These are phyloP conservation scores for Caenorhabditis macrosperma DNA, from an alignment of 2,888 invertebrate genomes.

Conservation along the genomic window DNA sequence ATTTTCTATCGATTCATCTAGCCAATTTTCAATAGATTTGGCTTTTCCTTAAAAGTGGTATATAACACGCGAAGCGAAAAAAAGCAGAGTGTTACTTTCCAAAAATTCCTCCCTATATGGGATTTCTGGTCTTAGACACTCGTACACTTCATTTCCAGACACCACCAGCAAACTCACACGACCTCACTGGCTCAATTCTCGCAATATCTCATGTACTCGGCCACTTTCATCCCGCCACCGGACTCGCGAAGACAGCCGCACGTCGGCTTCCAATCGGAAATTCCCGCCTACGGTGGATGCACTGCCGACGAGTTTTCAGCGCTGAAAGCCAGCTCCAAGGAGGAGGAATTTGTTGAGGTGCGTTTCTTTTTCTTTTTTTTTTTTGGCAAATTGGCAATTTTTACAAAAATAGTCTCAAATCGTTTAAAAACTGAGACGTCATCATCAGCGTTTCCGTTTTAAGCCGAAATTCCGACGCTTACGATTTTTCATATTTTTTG, in stretches of 20 bases:
- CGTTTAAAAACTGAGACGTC: no score
- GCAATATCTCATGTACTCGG: conserved; percentile 36
- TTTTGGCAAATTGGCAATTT: no score
- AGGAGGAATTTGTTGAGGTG: conserved; percentile 17
- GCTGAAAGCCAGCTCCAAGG: background rate
- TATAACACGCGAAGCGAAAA: conserved; percentile 46
- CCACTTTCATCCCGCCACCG: conserved; percentile 56
- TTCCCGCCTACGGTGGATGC: conserved; percentile 36
- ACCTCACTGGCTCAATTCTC: conserved; percentile 29
- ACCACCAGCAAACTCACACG: conserved; percentile 13
- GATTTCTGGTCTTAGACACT: conserved; percentile 34
- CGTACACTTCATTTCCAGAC: conserved; percentile 27
- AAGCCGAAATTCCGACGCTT: no score
- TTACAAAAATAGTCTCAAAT: no score
- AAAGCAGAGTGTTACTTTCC: conserved; percentile 51
- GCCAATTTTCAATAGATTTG: background rate
- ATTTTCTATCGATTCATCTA: no score
- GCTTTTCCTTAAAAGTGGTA: conserved; percentile 16
- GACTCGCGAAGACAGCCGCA: conserved; percentile 22
- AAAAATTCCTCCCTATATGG: background rate
- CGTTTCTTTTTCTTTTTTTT: no score
- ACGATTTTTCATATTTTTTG: no score
- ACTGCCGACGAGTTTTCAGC: background rate
- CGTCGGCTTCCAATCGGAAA: conserved; percentile 30
- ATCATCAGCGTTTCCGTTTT: no score